Conservation (phyloP, 2,888 invertebrate species). For the Machimus rusticus region DNA sequence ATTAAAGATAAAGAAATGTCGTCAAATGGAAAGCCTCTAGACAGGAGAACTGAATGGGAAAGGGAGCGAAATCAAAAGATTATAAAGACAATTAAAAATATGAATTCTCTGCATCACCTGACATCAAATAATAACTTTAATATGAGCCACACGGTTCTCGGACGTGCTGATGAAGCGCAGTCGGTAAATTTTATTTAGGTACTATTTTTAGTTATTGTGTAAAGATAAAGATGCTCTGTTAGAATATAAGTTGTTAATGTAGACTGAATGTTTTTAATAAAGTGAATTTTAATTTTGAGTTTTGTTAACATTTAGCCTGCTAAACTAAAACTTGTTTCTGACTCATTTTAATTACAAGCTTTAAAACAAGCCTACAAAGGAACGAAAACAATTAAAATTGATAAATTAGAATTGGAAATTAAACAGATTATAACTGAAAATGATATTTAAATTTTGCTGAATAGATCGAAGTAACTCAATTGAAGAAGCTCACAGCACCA, state of each 20-base stretch:
- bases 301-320: background rate
- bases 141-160: slow-evolving; percentile 4
- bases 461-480: no score
- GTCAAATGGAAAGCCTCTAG: background rate
- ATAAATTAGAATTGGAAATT: no score
- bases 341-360: no score
- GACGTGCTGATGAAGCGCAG: slow-evolving; percentile 39
- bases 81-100: slow-evolving; percentile 11
- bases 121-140: slow-evolving; percentile 24
- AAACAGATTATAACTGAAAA: no score
- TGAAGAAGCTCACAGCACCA: no score
- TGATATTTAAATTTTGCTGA: no score
- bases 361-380: no score
- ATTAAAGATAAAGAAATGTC: background rate
- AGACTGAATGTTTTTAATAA: background rate
- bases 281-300: background rate
- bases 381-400: no score
- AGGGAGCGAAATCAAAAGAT: background rate
- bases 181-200: slow-evolving; percentile 42
- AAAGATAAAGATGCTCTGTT: background rate
- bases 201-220: background rate
- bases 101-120: slow-evolving; percentile 40
- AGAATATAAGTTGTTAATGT: slow-evolving; percentile 1
- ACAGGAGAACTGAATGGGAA: slow-evolving; percentile 13
- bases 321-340: no score